Evolutionary conservation across 2,113 vertebrate species (phyloP).

Genomic region (Rhinogobius similis): DNA sequence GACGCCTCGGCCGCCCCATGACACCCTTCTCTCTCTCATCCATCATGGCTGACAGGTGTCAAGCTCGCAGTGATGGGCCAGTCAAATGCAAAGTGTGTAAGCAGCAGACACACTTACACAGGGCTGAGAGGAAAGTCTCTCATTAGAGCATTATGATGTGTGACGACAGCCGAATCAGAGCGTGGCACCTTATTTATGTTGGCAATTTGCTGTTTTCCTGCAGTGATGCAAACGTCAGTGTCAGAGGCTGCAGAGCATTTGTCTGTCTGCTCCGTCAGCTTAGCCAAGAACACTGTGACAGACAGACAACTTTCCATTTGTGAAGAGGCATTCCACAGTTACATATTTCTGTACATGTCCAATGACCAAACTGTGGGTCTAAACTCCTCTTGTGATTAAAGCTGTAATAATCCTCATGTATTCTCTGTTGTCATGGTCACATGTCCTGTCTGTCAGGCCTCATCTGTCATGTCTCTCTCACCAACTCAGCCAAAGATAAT

Average conservation of each 20-base stretch:
- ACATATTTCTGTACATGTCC: neutral
- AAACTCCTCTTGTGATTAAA: neutral
- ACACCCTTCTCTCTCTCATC: constrained; percentile 67
- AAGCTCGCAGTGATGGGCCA: constrained; percentile 56
- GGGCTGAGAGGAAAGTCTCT: constrained; percentile 59
- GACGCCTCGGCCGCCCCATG: constrained; percentile 55
- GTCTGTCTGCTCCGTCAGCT: constrained; percentile 55
- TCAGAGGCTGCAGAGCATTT: constrained; percentile 54
- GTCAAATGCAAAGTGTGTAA: constrained; percentile 46
- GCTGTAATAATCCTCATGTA: neutral
- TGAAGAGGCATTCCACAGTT: neutral
- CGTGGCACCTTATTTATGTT: constrained; percentile 80
- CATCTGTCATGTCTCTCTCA: constrained; percentile 17
- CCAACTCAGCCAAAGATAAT: constrained; percentile 20
- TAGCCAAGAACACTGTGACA: constrained; percentile 4
- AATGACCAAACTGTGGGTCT: neutral
- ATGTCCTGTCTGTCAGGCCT: neutral
- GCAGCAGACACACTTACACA: constrained; percentile 22
- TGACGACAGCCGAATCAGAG: constrained; percentile 78
- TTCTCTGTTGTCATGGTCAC: neutral
- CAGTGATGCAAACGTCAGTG: constrained; percentile 63
- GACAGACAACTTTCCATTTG: neutral
- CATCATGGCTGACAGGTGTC: constrained; percentile 74
- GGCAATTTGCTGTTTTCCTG: constrained; percentile 76
- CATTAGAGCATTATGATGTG: constrained; percentile 80